Percentiles rank a stretch among this genome's conserved stretches.
phyloP scores from a whole-genome alignment of 2,888 invertebrate genomes.

The Andrena minutula region DNA sequence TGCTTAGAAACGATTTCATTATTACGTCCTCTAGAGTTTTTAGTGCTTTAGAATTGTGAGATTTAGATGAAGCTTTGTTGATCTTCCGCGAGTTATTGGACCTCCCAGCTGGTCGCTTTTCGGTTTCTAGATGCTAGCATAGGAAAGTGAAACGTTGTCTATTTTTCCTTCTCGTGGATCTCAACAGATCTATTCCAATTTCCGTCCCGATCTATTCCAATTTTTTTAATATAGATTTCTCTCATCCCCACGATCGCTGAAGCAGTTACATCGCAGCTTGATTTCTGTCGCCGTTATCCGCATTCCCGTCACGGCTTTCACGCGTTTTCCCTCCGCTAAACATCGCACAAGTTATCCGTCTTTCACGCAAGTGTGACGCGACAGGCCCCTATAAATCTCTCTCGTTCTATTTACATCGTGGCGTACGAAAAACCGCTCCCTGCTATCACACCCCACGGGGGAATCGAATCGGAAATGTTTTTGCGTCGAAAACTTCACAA shows the following conservation, averaged over 20 bases:
- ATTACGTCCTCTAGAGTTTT: background rate
- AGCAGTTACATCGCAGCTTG: conserved; percentile 4
- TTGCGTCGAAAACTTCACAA: background rate
- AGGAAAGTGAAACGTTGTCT: too few species aligned
- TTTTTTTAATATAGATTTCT: too few species aligned
- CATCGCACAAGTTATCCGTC: conserved; percentile 11
- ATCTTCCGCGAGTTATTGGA: background rate
- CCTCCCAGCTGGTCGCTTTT: background rate
- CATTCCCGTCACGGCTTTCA: background rate
- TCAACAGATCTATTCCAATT: background rate
- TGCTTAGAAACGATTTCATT: background rate
- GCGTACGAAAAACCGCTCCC: background rate
- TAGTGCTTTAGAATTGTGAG: too few species aligned
- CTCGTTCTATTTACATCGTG: conserved; percentile 11
- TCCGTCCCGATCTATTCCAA: too few species aligned
- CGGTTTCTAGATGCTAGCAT: background rate
- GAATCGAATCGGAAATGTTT: conserved; percentile 28
- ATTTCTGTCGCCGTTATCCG: conserved; percentile 1
- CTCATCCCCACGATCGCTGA: background rate
- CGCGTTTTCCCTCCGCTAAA: conserved; percentile 4
- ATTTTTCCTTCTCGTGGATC: too few species aligned
- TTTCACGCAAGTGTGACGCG: conserved; percentile 7
- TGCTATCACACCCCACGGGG: conserved; percentile 1
- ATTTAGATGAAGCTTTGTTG: background rate
- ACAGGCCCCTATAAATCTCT: conserved; percentile 20